Base-by-base conservation (phyloP, 30 jellyfish, hydroid and myxozoan species). In the Aurelia sp. region DNA sequence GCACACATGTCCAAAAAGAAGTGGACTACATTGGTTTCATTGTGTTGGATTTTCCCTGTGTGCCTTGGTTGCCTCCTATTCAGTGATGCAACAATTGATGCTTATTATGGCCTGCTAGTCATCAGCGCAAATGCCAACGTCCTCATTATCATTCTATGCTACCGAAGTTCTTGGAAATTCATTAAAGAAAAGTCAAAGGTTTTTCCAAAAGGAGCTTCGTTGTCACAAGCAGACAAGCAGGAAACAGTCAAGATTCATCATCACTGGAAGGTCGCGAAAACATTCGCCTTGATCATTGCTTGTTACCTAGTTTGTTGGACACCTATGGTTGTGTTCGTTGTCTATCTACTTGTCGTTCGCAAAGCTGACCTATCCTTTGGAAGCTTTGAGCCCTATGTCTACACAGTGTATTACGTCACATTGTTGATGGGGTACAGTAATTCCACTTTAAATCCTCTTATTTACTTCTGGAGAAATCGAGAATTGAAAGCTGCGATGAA, bases 261-360 rank as follows among this genome's bases (percentile, higher is more conserved):
- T 20, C 95, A 86, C 59, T 86, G 90, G 90, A 86, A 58, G 23
- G 60, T 86, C 11, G 96, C 96, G 37, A 86, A 86, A 44, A 76
- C 90, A 11, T 62, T 86, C 17, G 90, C 90, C 3, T 12, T 86
- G 86, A 33, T 86, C n/a, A 76, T 86, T 9, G 88, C 80, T 21
- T 65, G 96, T 51, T 86, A 15, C 27, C 31, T 76, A 18, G 11
- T 86, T 13, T 75, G 83, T 70, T 86, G 96, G 96, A 51, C 96
- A 27, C 96, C 96, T 27, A 51, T 75, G 90, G 80, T 52, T 11
- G 27, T 58, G 22, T 76, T 86, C 19, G 75, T 86, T n/a, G 58
- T 86, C 52, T 86, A 35, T 65, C 62, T 72, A 31, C 18, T 69
- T 10, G 35, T 86, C 52, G 23, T 18, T 19, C 85, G 96, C 21